phyloP scores from a whole-genome alignment of 2,797 vertebrate species.

The Miichthys miiuy region DNA sequence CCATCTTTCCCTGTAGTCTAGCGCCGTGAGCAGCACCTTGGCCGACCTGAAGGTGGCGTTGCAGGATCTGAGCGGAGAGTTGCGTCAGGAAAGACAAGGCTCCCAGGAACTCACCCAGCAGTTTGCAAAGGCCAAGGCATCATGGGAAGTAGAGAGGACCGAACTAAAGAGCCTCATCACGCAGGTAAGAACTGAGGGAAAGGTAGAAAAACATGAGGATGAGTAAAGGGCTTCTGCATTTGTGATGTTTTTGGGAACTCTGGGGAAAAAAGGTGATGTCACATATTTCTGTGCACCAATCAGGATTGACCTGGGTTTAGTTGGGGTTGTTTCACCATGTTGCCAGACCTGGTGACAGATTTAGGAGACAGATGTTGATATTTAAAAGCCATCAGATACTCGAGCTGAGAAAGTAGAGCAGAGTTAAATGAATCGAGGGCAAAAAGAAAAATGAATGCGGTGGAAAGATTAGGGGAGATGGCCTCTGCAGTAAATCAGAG shows the following conservation, averaged over 20 bases:
- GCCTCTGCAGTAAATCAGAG: neutral
- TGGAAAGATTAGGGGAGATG: neutral
- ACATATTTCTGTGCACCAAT: neutral
- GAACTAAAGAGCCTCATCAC: conserved; percentile 92
- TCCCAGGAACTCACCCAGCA: conserved; percentile 96
- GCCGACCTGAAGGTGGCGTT: conserved; percentile 93
- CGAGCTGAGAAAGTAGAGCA: neutral
- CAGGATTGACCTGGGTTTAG: neutral
- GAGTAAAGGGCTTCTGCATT: neutral
- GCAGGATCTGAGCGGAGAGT: conserved; percentile 93
- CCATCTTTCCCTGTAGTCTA: conserved; percentile 81
- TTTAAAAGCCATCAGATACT: conserved; percentile 14
- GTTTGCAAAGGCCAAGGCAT: conserved; percentile 97
- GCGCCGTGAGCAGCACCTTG: conserved; percentile 91
- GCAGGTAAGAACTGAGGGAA: conserved; percentile 82
- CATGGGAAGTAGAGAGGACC: conserved; percentile 95
- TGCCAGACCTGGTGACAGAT: neutral
- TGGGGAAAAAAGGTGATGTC: neutral
- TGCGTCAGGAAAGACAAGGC: conserved; percentile 92
- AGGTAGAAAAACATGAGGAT: too few relatives aligned
- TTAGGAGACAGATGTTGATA: conserved; percentile 1
- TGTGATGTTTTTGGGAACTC: neutral
- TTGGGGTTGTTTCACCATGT: neutral
- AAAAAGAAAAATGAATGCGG: neutral
- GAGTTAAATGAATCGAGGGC: neutral